Evolutionary conservation across 2,888 invertebrate species (phyloP).

Genomic region (Drosophila affinis): DNA sequence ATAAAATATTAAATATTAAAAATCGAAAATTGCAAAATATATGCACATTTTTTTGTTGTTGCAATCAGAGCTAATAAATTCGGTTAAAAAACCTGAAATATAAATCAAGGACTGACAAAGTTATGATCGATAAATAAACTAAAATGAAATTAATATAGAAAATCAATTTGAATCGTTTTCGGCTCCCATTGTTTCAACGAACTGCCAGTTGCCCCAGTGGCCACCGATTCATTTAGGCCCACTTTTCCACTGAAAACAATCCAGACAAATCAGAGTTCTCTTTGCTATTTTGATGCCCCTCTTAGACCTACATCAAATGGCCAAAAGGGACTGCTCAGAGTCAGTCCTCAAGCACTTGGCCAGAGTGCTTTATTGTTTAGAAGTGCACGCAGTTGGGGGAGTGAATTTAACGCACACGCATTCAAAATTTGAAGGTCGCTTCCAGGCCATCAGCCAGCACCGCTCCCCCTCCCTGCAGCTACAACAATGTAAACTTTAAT

Average conservation of each 20-base stretch:
- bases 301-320: constrained; percentile 63
- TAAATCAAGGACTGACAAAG: constrained; percentile 27
- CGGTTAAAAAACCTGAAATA: constrained; percentile 35
- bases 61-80: constrained; percentile 38
- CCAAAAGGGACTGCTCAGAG: constrained; percentile 35
- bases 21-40: background rate
- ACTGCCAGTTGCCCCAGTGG: background rate
- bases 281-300: constrained; percentile 61
- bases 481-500: constrained; percentile 79
- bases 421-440: constrained; percentile 64
- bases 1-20: constrained; percentile 9
- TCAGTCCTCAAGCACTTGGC: constrained; percentile 50
- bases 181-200: constrained; percentile 1
- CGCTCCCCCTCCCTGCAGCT: constrained; percentile 5
- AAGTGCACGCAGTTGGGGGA: constrained; percentile 35
- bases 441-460: constrained; percentile 6
- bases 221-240: constrained; percentile 3
- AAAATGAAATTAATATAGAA: constrained; percentile 14
- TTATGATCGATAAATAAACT: constrained; percentile 29
- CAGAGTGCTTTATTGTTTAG: constrained; percentile 53
- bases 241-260: constrained; percentile 25
- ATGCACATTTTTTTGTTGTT: background rate
- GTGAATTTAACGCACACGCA: constrained; percentile 56
- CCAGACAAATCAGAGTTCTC: constrained; percentile 25
- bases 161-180: constrained; percentile 10